A percentile compares a stretch with the other conserved stretches of the same genome.
These are phyloP conservation scores for Oreonectes daqikongensis DNA, from an alignment of 2,797 vertebrate genomes.

Conservation along the genomic window DNA sequence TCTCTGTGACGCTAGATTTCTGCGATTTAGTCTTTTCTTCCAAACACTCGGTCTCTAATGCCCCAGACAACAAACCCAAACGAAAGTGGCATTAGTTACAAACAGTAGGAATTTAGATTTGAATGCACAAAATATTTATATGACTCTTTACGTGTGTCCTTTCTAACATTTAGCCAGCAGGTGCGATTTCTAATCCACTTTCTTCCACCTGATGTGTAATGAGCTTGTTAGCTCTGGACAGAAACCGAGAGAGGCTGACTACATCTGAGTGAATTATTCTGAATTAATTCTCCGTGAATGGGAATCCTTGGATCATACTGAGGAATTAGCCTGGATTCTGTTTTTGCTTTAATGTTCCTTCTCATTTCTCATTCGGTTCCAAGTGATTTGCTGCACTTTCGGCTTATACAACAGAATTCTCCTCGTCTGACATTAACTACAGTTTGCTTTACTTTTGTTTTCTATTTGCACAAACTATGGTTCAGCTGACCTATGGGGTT, in stretches of 20 bases:
- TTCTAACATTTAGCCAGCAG: constrained; percentile 5
- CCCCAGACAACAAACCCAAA: neutral
- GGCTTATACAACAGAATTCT: neutral
- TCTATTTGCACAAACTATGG: neutral
- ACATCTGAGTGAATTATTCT: neutral
- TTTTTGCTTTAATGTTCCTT: neutral
- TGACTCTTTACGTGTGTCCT: neutral
- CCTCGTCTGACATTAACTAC: neutral
- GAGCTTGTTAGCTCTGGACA: neutral
- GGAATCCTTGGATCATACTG: neutral
- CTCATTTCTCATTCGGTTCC: neutral
- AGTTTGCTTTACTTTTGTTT: neutral
- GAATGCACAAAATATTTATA: neutral
- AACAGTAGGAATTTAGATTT: constrained; percentile 16
- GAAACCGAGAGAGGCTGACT: neutral
- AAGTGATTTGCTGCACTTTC: neutral
- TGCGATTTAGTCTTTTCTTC: constrained; percentile 17
- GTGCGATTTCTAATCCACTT: constrained; percentile 15
- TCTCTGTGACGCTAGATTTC: constrained; percentile 14
- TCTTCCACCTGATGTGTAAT: constrained; percentile 3
- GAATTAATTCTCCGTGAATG: neutral
- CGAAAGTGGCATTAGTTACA: constrained; percentile 9
- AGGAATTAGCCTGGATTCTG: neutral
- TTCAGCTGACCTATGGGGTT: neutral
- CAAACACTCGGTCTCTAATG: constrained; percentile 12